A percentile compares a stretch with the other conserved stretches of the same genome.
Evolutionary conservation across 2,888 invertebrate genomes (phyloP).

Genomic region (Gasteruption jaculator): DNA sequence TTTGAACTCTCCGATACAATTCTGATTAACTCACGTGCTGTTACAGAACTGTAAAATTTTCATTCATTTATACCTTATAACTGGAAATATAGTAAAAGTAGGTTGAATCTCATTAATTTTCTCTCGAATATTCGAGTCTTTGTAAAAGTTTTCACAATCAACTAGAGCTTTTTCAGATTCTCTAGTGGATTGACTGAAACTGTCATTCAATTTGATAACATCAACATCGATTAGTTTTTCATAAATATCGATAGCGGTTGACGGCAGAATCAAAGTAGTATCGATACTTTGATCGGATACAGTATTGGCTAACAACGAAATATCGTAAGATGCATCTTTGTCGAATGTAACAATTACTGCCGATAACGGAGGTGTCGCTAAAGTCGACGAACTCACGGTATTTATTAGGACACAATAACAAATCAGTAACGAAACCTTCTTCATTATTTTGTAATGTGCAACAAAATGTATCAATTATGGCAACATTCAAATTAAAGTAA

Average conservation of each 20-base stretch:
- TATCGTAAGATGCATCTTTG: conserved; percentile 35
- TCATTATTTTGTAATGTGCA: background rate
- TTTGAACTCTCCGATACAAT: too few species aligned
- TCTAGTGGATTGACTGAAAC: conserved; percentile 18
- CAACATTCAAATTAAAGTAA: conserved; percentile 7
- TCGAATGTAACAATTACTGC: conserved; percentile 44
- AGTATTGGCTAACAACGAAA: conserved; percentile 44
- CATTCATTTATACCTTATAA: too few species aligned
- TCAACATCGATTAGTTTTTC: conserved; percentile 42
- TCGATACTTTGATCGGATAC: conserved; percentile 44
- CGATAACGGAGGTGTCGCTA: conserved; percentile 38
- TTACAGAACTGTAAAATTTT: too few species aligned
- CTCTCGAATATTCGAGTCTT: conserved; percentile 30
- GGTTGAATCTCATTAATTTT: conserved; percentile 37
- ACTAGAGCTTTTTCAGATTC: conserved; percentile 30
- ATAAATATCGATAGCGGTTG: conserved; percentile 30
- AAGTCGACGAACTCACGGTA: conserved; percentile 30
- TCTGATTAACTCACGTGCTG: too few species aligned
- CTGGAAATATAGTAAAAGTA: conserved; percentile 43
- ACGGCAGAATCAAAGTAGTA: conserved; percentile 36
- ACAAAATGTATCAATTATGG: conserved; percentile 5
- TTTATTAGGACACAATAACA: conserved; percentile 15
- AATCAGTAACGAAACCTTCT: background rate
- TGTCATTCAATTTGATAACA: conserved; percentile 28
- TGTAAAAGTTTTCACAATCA: conserved; percentile 36